Conservation (phyloP, 2,888 invertebrate genomes). For the Sepioteuthis lessoniana region DNA sequence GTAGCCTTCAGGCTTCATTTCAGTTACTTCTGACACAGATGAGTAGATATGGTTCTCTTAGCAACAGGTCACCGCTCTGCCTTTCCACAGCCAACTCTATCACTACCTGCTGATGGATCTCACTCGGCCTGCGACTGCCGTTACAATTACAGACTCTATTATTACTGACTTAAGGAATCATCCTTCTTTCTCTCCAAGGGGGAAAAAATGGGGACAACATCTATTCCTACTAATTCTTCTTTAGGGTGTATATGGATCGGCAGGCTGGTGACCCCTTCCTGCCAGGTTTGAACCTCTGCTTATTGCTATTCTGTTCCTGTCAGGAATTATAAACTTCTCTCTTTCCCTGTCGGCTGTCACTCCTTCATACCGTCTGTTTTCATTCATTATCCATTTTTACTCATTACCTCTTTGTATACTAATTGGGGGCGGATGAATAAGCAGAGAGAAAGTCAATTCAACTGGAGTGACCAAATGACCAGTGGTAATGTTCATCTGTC, state of each 20-base stretch:
- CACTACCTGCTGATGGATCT: not conserved
- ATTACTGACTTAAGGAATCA: not conserved
- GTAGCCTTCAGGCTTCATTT: not conserved
- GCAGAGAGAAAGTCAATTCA: not conserved
- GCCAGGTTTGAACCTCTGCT: not conserved
- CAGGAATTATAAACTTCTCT: not conserved
- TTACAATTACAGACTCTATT: not conserved
- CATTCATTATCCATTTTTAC: not conserved
- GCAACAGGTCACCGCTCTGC: not conserved
- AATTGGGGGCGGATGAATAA: not conserved
- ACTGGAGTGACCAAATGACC: not conserved
- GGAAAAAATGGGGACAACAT: not conserved
- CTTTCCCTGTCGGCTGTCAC: not conserved
- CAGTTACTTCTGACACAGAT: not conserved
- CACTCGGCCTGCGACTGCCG: not conserved
- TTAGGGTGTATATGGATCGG: not conserved
- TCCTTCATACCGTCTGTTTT: not conserved
- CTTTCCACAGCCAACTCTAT: not conserved
- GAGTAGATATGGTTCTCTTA: too few relatives aligned
- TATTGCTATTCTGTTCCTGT: not conserved
- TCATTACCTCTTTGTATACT: not conserved
- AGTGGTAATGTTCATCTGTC: not conserved
- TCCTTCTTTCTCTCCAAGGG: not conserved
- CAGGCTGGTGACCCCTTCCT: not conserved
- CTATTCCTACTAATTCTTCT: not conserved